Evolutionary conservation across 2,888 invertebrate species (phyloP), one percentile per base, ranked within the genome.

Genomic region (Perdita meconis): DNA sequence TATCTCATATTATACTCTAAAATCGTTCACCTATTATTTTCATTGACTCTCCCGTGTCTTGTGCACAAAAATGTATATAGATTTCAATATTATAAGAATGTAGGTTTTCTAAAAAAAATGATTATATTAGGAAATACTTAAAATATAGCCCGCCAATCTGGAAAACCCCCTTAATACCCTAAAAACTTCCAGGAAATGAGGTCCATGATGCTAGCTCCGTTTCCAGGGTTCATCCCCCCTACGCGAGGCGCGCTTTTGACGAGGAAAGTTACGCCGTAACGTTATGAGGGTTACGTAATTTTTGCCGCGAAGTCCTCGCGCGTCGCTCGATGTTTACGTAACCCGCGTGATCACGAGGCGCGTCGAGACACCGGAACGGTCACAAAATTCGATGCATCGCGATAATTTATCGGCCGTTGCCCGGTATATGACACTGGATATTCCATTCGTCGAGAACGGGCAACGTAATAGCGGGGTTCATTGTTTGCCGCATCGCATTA

Each of bases 401-500:
- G 22, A 61, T 38, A 19, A 19, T 50, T 47, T 19, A 40, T 64
- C 22, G 42, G 13, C n/a, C n/a, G n/a, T n/a, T 8, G 30, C 57
- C 53, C 16, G 16, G 0, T 26, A 13, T 36, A 64, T 30, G 59
- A 55, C 55, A 68, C 34, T 65, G 38, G 55, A 77, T 80, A 76
- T 67, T 50, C 50, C 59, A 67, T 63, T 75, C 44, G 57, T 56
- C 50, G 22, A 40, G 55, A 51, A 64, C 56, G 59, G 55, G 36
- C 57, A 74, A 69, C 56, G 44, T 63, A 75, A 74, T 59, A 59
- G 24, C 40, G 30, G 40, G 51, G 51, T 26, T 69, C 68, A 55
- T 74, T 77, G 68, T 74, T 74, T 63, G 51, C n/a, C 40, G n/a
- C 61, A 44, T 44, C 30, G 50, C 53, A 74, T 74, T 77, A 74